These are phyloP conservation scores for Aphyosemion australe DNA, from an alignment of 2,113 vertebrate species.

Conservation along the genomic window DNA sequence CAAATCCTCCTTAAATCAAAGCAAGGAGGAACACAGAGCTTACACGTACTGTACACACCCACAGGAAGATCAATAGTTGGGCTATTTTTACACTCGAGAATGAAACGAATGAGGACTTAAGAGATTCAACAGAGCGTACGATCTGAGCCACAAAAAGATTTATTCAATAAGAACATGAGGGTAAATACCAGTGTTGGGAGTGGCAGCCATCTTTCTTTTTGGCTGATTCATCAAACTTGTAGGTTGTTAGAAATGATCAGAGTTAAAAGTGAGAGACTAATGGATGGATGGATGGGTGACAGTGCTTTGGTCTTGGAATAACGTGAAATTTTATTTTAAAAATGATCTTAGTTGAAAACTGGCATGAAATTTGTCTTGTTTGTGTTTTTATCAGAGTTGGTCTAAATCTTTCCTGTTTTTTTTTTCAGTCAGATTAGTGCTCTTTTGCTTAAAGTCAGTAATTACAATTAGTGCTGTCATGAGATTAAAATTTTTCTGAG, in stretches of 20 bases:
- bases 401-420: too few relatives aligned
- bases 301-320: too few relatives aligned
- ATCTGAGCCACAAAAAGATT: conserved; percentile 10
- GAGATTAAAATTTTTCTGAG: too few relatives aligned
- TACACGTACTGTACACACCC: conserved; percentile 1
- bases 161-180: not conserved
- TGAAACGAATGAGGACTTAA: conserved; percentile 10
- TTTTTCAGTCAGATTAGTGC: too few relatives aligned
- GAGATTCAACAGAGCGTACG: conserved; percentile 21
- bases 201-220: not conserved
- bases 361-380: too few relatives aligned
- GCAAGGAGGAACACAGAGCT: not conserved
- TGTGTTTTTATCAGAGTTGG: too few relatives aligned
- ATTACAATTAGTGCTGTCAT: too few relatives aligned
- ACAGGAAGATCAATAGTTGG: not conserved
- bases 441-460: too few relatives aligned
- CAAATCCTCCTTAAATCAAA: conserved; percentile 16
- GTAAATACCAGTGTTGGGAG: not conserved
- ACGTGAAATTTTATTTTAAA: too few relatives aligned
- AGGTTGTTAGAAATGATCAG: not conserved
- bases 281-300: too few relatives aligned
- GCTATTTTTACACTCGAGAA: not conserved
- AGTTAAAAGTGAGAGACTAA: not conserved
- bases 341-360: too few relatives aligned
- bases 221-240: not conserved